Base-by-base conservation (phyloP, 2,888 invertebrate genomes). In the Nephrocerus scutellatus region DNA sequence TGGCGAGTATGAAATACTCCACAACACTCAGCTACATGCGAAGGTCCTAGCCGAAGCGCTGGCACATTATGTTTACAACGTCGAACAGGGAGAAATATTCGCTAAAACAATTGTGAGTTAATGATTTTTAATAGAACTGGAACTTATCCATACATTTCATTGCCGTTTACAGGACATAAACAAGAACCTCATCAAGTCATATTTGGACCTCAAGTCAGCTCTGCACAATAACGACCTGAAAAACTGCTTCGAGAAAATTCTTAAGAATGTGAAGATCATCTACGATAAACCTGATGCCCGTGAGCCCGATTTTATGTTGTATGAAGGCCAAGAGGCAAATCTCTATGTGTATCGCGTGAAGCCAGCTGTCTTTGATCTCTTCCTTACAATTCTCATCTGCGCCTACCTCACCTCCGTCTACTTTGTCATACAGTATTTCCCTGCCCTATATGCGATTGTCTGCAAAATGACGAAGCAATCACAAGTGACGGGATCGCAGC, bases 291-390 rank as follows among this genome's bases (percentile, higher is more conserved):
- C 84, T 0, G 91, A 91, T 66, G 82, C 81, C 57, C 74, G 92
- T 14, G 96, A 96, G 62, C 93, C 95, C 0, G 95, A 96, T 61
- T 90, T 87, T 70, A 79, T 87, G 53, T 82, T 96, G 52, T 96
- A 93, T 64, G 84, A 87, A 51, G 80, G 84, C 25, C 81, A 85
- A 1, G 77, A 79, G 49, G 84, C 87, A 19, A 75, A 73, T 18
- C 75, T 96, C 50, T 84, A 84, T 67, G 84, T 93, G 6, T 95
- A 95, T 68, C 88, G 91, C 66, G 95, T 96, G 6, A 97, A 97
- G 64, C 97, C 97, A 46, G 97, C 97, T 8, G 83, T 96, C 39
- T 97, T 97, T 72, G 97, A 98, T 74, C 79, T 98, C 54, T 83
- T 97, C 53, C 75, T 97, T 10, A 93, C 95, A 2, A 67, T 87